Evolutionary conservation across 2,888 invertebrate species (phyloP), one percentile per base, ranked within the genome.

Genomic region (Sarcophaga caerulescens): DNA sequence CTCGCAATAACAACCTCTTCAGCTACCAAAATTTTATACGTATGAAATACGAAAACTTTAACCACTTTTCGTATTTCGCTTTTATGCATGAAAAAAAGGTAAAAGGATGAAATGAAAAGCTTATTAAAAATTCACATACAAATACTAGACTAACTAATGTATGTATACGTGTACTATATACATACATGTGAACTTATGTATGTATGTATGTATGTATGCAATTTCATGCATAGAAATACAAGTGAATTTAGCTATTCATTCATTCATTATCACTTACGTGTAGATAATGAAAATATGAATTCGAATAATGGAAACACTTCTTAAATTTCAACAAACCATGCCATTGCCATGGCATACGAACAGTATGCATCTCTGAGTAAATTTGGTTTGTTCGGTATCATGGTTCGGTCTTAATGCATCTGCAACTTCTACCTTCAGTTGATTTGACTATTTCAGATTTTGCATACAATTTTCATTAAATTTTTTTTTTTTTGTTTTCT

Each of bases 391-490:
- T 59, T 73, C 57, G 73, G 6, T 47, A 60, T 25, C 35, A 10
- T 35, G 35, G 35, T 35, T 35, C 2, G 11, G 47, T 47, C 4
- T 47, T 47, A 11, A 47, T 47, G 47, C 47, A 52, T 5, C 14
- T 52, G 17, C 52, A 52, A 14, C 14, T 52, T 4, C 14, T 52
- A 35, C n/a, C 62, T 66, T 47, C 21, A 47, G 60, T 73, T 73
- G 47, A 21, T 82, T 82, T 76, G 45, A 76, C 47, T 65, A 21
- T 71, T 76, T 70, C 10, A 82, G 6, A 35, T 35, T 35, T 35
- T 47, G 52, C 52, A 52, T 52, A 17, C 1, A 52, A 52, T 52
- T 52, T 52, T 14, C 17, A 52, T 14, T 52, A 0, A 52, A 12
- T 52, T 52, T 14, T 52, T 14, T 47, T 11, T 12, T 25, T 23